phyloP scores from a whole-genome alignment of 2,113 vertebrate species.

The Microtus ochrogaster region DNA sequence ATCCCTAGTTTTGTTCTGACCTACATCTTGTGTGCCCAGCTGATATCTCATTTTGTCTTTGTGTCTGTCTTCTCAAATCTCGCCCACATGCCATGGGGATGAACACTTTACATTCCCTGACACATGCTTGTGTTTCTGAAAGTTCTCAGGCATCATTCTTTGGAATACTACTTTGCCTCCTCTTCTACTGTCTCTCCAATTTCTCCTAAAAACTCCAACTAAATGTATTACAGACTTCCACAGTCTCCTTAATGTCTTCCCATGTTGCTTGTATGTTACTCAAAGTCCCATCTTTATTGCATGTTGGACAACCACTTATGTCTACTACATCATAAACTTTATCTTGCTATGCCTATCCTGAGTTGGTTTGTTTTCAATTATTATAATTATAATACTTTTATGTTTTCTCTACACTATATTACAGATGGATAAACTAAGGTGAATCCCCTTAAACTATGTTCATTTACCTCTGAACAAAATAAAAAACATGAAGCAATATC shows the following conservation, averaged over 20 bases:
- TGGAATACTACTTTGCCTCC: not conserved
- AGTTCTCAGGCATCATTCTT: not conserved
- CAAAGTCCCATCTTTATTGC: not conserved
- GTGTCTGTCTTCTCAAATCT: not conserved
- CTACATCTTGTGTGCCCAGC: not conserved
- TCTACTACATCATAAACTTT: not conserved
- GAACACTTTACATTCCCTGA: not conserved
- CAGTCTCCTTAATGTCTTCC: not conserved
- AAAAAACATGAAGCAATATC: not conserved
- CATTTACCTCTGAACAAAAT: not conserved
- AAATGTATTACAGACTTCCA: not conserved
- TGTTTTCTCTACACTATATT: not conserved
- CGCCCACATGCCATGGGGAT: not conserved
- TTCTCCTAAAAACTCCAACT: not conserved
- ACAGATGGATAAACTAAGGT: not conserved
- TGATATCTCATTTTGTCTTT: not conserved
- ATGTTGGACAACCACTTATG: not conserved
- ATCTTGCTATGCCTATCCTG: not conserved
- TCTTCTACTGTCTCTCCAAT: not conserved
- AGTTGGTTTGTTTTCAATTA: not conserved
- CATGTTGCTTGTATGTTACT: not conserved
- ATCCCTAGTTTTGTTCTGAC: not conserved
- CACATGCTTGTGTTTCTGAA: not conserved
- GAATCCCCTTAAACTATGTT: not conserved
- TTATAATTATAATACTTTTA: not conserved